Evolutionary conservation across 2,797 vertebrate genomes (phyloP), one percentile per base, ranked within the genome.

Genomic region (Tamandua tetradactyla): DNA sequence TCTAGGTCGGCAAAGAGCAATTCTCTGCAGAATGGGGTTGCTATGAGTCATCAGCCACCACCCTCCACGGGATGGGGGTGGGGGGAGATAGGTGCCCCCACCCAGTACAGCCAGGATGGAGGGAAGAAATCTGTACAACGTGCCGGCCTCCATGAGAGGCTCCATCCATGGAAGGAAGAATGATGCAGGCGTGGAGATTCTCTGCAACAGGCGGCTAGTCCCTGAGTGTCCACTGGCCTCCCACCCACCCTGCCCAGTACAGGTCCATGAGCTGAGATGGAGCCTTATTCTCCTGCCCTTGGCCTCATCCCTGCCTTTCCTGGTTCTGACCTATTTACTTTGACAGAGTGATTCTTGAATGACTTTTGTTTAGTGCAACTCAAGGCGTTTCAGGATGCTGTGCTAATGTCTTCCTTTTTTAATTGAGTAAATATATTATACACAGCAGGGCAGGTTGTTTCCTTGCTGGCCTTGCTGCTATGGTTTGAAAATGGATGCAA

Each of bases 361-460:
- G 95, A 97, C 94, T 97, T 94, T 82, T 84, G 75, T 94, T 96
- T 87, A 72, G 72, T 69, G 91, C 95, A 89, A 85, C 68, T 88
- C 62, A 89, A 95, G 80, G 92, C 94, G 96, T 95, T 96, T 97
- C 52, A 7, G 22, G 87, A 96, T 5, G 22, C 97, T 95, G 86
- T 92, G 84, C 93, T 97, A 96, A 97, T 96, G 90, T 49, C 83
- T 94, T 97, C 83, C 84, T 94, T 94, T 94, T 97, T 87, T 91
- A 98, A 98, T 98, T 98, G 97, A 97, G 96, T 98, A 97, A 98
- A 97, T 97, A 97, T 95, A 97, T 98, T 98, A 98, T 80, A 76
- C 97, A 42, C 98, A 97, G 97, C 97, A 86, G 98, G 98, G 78
- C 92, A 96, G 96, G 95, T 94, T 96, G 95, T 98, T 98, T 97